A percentile compares a stretch with the other conserved stretches of the same genome.
Evolutionary conservation across 2,113 vertebrate species (phyloP).

Genomic region (Chrysemys picta): DNA sequence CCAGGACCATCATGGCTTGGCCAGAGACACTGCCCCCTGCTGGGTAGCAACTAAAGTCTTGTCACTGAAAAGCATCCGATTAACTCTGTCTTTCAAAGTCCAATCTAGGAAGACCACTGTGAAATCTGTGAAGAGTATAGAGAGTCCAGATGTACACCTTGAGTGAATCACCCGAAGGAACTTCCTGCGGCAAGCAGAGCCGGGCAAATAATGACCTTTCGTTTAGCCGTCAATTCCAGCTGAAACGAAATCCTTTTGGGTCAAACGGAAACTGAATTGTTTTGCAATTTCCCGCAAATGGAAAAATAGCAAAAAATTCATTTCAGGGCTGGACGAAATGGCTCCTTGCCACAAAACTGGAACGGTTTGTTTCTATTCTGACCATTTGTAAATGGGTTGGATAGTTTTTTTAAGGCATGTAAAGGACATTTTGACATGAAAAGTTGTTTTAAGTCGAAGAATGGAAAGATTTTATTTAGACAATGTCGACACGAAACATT

Average conservation of each 20-base stretch:
- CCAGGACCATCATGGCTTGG: background rate
- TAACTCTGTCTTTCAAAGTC: background rate
- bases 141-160: too few relatives aligned
- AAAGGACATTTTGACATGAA: too few relatives aligned
- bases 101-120: background rate
- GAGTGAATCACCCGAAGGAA: too few relatives aligned
- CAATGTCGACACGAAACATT: background rate
- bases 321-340: background rate
- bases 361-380: too few relatives aligned
- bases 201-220: background rate
- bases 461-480: background rate
- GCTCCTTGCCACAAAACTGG: background rate
- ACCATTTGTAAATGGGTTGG: too few relatives aligned
- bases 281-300: background rate
- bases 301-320: background rate
- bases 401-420: too few relatives aligned
- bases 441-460: background rate
- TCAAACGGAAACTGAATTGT: background rate
- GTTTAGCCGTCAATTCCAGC: background rate
- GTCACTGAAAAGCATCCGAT: background rate
- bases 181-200: background rate
- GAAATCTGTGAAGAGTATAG: too few relatives aligned
- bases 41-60: background rate
- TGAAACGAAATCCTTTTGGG: background rate
- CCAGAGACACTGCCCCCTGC: background rate